Percentiles rank a stretch among this genome's conserved stretches.
These are phyloP conservation scores for Maniola hyperantus DNA, from an alignment of 2,888 invertebrate genomes.

Conservation along the genomic window DNA sequence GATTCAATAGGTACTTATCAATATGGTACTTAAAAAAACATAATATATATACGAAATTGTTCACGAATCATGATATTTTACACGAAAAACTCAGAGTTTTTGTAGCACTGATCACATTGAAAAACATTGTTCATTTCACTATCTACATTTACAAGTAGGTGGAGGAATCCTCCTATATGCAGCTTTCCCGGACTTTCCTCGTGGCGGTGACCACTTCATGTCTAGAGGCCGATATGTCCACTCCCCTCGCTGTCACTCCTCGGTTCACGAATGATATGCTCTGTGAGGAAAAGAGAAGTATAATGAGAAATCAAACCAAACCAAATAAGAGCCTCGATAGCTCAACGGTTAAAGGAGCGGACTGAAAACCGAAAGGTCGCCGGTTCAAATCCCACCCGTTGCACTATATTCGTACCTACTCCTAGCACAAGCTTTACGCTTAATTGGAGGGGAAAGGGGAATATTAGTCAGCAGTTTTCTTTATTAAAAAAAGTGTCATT, in stretches of 20 bases:
- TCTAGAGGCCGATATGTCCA: constrained; percentile 83
- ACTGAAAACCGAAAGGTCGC: too few relatives aligned
- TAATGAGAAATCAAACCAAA: too few relatives aligned
- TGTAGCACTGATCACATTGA: constrained; percentile 11
- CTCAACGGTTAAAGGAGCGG: too few relatives aligned
- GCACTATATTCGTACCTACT: too few relatives aligned
- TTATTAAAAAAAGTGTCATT: too few relatives aligned
- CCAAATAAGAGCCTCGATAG: too few relatives aligned
- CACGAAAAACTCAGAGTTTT: background rate
- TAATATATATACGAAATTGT: too few relatives aligned
- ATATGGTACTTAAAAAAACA: background rate
- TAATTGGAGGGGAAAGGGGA: too few relatives aligned
- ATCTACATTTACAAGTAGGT: constrained; percentile 22
- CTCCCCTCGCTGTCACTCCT: constrained; percentile 82
- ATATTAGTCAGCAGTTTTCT: too few relatives aligned
- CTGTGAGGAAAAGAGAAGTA: constrained; percentile 56
- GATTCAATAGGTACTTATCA: background rate
- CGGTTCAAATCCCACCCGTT: too few relatives aligned
- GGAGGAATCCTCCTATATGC: constrained; percentile 85
- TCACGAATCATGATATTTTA: background rate
- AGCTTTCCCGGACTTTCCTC: constrained; percentile 92
- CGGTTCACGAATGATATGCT: constrained; percentile 86
- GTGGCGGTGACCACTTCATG: constrained; percentile 91
- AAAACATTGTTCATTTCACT: constrained; percentile 13
- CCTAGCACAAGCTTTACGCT: too few relatives aligned